Percentiles rank a stretch among this genome's conserved stretches.
These are phyloP conservation scores for Conus canariensis DNA, from an alignment of 2,888 invertebrate genomes.

Conservation along the genomic window DNA sequence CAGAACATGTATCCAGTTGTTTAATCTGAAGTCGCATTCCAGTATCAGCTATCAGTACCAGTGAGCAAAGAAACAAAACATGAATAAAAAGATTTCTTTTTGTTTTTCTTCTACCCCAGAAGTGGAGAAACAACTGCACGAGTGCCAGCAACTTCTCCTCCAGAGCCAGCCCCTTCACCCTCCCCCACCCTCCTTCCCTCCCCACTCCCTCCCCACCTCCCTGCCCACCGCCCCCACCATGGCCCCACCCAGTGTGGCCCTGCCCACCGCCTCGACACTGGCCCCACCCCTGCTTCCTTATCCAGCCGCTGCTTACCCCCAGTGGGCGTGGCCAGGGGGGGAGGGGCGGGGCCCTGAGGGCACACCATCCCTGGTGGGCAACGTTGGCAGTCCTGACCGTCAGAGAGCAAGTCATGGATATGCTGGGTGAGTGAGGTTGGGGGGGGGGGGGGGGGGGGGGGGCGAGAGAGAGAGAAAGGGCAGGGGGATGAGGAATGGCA, in stretches of 20 bases:
- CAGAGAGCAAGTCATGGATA: neutral
- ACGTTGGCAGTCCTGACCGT: slow-evolving; percentile 38
- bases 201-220: neutral
- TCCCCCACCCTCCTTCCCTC: slow-evolving; percentile 5
- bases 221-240: no score
- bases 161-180: slow-evolving; percentile 36
- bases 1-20: no score
- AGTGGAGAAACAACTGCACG: slow-evolving; percentile 40
- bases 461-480: no score
- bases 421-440: neutral
- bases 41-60: no score
- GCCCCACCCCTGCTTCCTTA: neutral
- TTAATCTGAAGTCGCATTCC: no score
- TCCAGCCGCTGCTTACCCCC: neutral
- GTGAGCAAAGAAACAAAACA: no score
- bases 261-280: neutral
- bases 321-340: neutral
- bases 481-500: no score
- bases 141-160: slow-evolving; percentile 43
- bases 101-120: slow-evolving; percentile 23
- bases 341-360: neutral
- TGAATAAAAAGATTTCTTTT: no score
- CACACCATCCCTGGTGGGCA: slow-evolving; percentile 38
- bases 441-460: neutral
- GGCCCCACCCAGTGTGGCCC: neutral